Percentiles rank a stretch among this genome's conserved stretches.
Conservation (phyloP, 2,888 invertebrate species). For the Lithophane leautieri region DNA sequence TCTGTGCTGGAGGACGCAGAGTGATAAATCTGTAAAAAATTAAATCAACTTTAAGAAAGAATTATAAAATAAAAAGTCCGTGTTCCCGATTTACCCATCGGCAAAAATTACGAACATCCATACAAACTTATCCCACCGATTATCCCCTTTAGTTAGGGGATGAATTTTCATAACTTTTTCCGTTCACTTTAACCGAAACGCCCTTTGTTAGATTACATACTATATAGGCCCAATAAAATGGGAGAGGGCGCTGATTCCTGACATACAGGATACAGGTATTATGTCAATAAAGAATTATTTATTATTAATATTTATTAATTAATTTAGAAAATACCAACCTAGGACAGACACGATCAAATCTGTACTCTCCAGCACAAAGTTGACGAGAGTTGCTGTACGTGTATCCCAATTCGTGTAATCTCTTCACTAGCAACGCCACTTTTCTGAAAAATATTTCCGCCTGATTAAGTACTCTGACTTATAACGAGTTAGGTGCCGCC, state of each 20-base stretch:
- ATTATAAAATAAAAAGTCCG: no score
- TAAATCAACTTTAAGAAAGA: background rate
- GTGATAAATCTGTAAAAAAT: conserved; percentile 86
- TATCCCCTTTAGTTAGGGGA: no score
- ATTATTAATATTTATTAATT: background rate
- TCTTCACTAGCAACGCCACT: conserved; percentile 85
- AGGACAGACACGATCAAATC: conserved; percentile 91
- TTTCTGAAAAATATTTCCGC: conserved; percentile 74
- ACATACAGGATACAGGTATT: no score
- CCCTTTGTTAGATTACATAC: no score
- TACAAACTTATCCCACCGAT: no score
- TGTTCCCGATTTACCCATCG: no score
- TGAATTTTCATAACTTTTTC: no score
- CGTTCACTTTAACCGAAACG: no score
- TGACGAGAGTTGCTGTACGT: conserved; percentile 83
- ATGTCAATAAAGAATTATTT: no score
- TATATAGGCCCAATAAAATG: no score
- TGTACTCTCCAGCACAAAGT: conserved; percentile 87
- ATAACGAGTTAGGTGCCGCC: background rate
- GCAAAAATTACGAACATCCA: no score
- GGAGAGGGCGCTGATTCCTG: no score
- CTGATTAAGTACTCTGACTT: background rate
- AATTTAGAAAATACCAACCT: conserved; percentile 74
- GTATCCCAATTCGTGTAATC: conserved; percentile 85
- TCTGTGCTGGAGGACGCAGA: conserved; percentile 81